Percentiles rank a stretch among this genome's conserved stretches.
Evolutionary conservation across 1,140 invertebrate species (phyloP).

Genomic region (Maniola jurtina): DNA sequence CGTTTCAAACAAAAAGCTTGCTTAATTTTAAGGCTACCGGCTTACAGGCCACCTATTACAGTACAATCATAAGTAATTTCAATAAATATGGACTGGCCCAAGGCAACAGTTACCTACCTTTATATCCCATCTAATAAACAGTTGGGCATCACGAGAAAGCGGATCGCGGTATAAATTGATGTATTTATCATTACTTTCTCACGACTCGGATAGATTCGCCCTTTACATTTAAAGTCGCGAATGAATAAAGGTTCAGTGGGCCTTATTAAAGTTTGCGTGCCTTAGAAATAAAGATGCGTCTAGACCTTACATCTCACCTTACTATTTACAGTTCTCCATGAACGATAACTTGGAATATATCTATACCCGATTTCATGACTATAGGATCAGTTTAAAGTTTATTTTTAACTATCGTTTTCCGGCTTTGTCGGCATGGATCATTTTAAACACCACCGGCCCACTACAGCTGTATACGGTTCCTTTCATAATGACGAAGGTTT

Average conservation of each 20-base stretch:
- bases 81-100: slow-evolving; percentile 66
- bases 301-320: neutral
- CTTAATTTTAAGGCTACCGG: slow-evolving; percentile 72
- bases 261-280: slow-evolving; percentile 8
- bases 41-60: slow-evolving; percentile 64
- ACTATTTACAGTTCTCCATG: too few relatives aligned
- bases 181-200: slow-evolving; percentile 76
- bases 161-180: slow-evolving; percentile 69
- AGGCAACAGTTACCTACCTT: slow-evolving; percentile 58
- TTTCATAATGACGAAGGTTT: too few relatives aligned
- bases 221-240: slow-evolving; percentile 48
- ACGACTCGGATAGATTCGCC: slow-evolving; percentile 59
- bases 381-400: too few relatives aligned
- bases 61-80: slow-evolving; percentile 77
- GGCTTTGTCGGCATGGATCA: too few relatives aligned
- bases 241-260: slow-evolving; percentile 35
- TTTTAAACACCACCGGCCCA: too few relatives aligned
- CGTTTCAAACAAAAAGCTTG: slow-evolving; percentile 60
- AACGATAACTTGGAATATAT: too few relatives aligned
- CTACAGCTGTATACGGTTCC: too few relatives aligned
- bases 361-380: too few relatives aligned
- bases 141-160: slow-evolving; percentile 73
- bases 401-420: too few relatives aligned
- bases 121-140: slow-evolving; percentile 72
- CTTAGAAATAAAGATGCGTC: slow-evolving; percentile 2